Conservation (phyloP, 1,140 invertebrate species). For the Diachasma alloeum region DNA sequence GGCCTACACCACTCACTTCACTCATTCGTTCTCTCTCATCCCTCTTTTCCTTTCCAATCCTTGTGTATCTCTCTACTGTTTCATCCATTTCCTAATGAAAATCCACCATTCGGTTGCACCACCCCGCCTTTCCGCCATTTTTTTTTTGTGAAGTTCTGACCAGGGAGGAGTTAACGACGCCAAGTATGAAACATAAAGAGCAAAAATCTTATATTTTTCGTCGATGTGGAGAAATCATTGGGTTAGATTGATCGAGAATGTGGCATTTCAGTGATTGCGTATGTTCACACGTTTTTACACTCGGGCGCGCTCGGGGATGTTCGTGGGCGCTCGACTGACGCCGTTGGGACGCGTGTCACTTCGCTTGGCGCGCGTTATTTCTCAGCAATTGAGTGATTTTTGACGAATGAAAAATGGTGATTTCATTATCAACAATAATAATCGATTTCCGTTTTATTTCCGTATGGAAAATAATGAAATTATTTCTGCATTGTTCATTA, state of each 20-base stretch:
- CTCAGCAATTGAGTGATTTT: no score
- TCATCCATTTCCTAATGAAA: conserved; percentile 67
- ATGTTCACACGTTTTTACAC: neutral
- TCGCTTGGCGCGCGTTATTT: no score
- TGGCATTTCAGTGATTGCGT: no score
- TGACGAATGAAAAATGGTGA: no score
- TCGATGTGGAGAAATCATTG: neutral
- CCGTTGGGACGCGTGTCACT: neutral
- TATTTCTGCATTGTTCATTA: no score
- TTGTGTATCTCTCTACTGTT: conserved; percentile 58
- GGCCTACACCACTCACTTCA: neutral
- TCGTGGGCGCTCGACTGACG: neutral
- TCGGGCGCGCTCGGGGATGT: no score
- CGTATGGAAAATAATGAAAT: no score
- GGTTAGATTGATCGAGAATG: no score
- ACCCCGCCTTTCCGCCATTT: conserved; percentile 28
- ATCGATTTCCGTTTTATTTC: no score
- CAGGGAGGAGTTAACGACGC: neutral
- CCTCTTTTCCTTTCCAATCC: conserved; percentile 51
- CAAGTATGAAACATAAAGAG: neutral
- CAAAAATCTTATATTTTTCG: neutral
- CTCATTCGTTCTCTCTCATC: conserved; percentile 2
- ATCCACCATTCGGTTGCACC: conserved; percentile 12
- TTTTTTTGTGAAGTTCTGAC: neutral
- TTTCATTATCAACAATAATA: no score